Percentiles rank a stretch among this genome's conserved stretches.
These are phyloP conservation scores for Himantopus leucocephalus DNA, from an alignment of 2,113 vertebrate genomes.

Conservation along the genomic window DNA sequence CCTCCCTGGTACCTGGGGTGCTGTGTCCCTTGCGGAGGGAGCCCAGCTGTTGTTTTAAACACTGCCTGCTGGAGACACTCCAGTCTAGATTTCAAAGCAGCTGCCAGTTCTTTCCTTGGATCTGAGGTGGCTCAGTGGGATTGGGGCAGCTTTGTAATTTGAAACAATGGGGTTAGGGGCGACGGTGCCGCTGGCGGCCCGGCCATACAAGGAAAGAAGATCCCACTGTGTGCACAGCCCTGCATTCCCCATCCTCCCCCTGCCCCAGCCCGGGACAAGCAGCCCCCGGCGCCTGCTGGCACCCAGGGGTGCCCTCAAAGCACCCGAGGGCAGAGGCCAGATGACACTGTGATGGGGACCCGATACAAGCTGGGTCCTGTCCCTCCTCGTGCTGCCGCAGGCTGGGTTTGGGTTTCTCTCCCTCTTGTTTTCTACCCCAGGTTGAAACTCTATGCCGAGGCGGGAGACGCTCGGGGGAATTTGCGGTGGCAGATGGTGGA, in stretches of 20 bases:
- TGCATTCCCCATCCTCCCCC: background rate
- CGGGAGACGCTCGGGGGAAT: conserved; percentile 24
- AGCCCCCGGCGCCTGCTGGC: background rate
- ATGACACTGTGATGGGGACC: background rate
- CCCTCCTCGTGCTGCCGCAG: background rate
- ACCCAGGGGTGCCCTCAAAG: background rate
- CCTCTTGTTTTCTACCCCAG: background rate
- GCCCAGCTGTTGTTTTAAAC: conserved; percentile 43
- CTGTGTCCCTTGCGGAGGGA: background rate
- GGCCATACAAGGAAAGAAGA: conserved; percentile 2
- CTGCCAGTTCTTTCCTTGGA: background rate
- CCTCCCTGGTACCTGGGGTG: background rate
- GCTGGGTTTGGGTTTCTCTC: conserved; percentile 42
- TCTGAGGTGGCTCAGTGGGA: conserved; percentile 47
- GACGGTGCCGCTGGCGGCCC: accelerated
- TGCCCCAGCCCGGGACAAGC: background rate
- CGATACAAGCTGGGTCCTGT: background rate
- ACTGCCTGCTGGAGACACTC: conserved; percentile 36
- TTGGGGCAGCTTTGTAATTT: conserved; percentile 42
- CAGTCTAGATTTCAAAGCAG: conserved; percentile 63
- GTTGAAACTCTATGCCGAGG: conserved; percentile 48
- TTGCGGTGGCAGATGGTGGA: conserved; percentile 63
- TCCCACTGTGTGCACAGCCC: background rate
- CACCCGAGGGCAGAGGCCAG: accelerated
- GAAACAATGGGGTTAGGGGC: conserved; percentile 50